phyloP scores from a whole-genome alignment of 2,113 vertebrate species.

The Dasyurus viverrinus region DNA sequence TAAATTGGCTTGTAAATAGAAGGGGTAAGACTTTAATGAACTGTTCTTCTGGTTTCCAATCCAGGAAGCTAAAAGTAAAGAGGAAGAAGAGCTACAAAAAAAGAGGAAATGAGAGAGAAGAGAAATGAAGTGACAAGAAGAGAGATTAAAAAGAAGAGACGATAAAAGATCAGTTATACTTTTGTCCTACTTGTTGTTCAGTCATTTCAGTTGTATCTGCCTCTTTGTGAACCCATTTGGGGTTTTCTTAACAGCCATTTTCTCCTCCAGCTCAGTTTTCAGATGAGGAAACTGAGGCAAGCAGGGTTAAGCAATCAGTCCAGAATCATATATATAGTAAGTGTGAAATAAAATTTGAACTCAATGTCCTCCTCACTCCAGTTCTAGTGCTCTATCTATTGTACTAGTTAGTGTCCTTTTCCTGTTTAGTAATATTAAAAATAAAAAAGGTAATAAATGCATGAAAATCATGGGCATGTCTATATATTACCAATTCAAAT shows the following conservation, averaged over 20 bases:
- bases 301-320: too few relatives aligned
- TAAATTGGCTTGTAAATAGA: neutral
- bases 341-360: too few relatives aligned
- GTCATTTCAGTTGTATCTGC: too few relatives aligned
- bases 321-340: too few relatives aligned
- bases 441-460: neutral
- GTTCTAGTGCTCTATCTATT: neutral
- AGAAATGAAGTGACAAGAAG: neutral
- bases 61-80: neutral
- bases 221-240: too few relatives aligned
- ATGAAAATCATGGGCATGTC: neutral
- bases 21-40: neutral
- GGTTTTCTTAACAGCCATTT: too few relatives aligned
- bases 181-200: neutral
- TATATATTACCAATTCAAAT: neutral
- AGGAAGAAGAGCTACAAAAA: neutral
- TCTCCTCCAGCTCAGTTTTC: too few relatives aligned
- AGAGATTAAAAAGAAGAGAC: neutral
- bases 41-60: neutral
- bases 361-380: too few relatives aligned
- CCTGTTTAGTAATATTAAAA: neutral
- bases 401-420: neutral
- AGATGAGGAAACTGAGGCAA: too few relatives aligned
- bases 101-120: constrained; percentile 1
- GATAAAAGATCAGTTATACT: neutral